Evolutionary conservation across 2,888 invertebrate genomes (phyloP).

Genomic region (Cerceris ruficornis): DNA sequence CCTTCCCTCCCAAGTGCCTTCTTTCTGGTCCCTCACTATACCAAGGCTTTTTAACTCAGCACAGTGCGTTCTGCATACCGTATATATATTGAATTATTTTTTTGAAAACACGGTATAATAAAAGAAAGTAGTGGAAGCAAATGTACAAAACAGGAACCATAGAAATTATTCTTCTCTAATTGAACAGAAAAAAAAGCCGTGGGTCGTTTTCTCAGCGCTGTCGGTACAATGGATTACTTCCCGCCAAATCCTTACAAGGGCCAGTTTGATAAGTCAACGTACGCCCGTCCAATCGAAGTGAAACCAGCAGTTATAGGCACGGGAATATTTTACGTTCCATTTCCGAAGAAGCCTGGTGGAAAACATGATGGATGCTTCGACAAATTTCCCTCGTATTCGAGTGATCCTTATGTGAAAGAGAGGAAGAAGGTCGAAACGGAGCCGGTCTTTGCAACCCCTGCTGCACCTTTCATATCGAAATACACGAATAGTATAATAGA

Average conservation of each 20-base stretch:
- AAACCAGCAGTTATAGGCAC: constrained; percentile 35
- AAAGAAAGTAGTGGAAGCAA: background rate
- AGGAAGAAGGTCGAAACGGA: constrained; percentile 13
- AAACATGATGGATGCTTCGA: constrained; percentile 80
- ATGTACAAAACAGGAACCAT: background rate
- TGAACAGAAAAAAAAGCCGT: constrained; percentile 16
- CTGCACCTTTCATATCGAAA: constrained; percentile 67
- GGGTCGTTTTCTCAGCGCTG: constrained; percentile 59
- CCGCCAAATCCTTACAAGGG: constrained; percentile 76
- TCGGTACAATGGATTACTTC: constrained; percentile 71
- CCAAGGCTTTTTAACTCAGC: too few species aligned
- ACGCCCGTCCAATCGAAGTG: constrained; percentile 59
- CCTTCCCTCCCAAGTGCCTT: too few species aligned
- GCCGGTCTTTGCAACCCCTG: constrained; percentile 53
- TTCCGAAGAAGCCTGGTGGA: constrained; percentile 77
- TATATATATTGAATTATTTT: too few species aligned
- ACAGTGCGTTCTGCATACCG: too few species aligned
- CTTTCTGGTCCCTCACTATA: too few species aligned
- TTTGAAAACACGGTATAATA: background rate
- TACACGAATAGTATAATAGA: constrained; percentile 73
- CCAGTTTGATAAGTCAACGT: constrained; percentile 63
- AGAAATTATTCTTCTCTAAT: background rate
- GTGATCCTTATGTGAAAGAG: constrained; percentile 62
- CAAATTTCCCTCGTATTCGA: constrained; percentile 76
- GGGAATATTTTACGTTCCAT: constrained; percentile 67